A percentile compares a stretch with the other conserved stretches of the same genome.
phyloP scores from a whole-genome alignment of 2,888 invertebrate species.

The Apamea anceps region DNA sequence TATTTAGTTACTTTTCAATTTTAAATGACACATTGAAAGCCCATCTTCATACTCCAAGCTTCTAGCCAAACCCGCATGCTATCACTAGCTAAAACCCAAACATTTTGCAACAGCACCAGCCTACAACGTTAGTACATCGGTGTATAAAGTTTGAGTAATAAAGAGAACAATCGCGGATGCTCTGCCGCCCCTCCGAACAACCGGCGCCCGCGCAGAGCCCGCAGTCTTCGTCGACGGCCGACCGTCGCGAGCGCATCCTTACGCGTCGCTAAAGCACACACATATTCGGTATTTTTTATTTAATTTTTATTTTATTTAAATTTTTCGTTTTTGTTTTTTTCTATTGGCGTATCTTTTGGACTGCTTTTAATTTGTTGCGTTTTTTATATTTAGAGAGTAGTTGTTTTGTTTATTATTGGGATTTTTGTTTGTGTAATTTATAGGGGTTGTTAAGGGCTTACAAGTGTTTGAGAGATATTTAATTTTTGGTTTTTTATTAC shows the following conservation, averaged over 20 bases:
- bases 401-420: background rate
- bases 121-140: constrained; percentile 60
- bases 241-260: constrained; percentile 78
- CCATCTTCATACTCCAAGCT: background rate
- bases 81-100: constrained; percentile 44
- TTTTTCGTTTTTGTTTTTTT: constrained; percentile 41
- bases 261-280: constrained; percentile 68
- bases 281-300: constrained; percentile 68
- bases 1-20: background rate
- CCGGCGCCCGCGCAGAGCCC: constrained; percentile 67
- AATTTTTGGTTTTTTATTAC: background rate
- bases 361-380: constrained; percentile 61
- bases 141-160: constrained; percentile 73
- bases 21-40: background rate
- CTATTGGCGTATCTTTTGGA: constrained; percentile 44
- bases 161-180: constrained; percentile 67
- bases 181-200: constrained; percentile 66
- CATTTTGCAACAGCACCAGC: constrained; percentile 67
- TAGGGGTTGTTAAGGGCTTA: constrained; percentile 23
- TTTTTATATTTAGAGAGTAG: constrained; percentile 5
- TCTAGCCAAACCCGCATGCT: constrained; percentile 32
- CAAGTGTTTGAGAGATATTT: constrained; percentile 17
- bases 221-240: constrained; percentile 76
- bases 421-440: constrained; percentile 1
- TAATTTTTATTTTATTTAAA: constrained; percentile 54